Conservation (phyloP, 2,797 vertebrate species). For the Hozukius guyotensis region DNA sequence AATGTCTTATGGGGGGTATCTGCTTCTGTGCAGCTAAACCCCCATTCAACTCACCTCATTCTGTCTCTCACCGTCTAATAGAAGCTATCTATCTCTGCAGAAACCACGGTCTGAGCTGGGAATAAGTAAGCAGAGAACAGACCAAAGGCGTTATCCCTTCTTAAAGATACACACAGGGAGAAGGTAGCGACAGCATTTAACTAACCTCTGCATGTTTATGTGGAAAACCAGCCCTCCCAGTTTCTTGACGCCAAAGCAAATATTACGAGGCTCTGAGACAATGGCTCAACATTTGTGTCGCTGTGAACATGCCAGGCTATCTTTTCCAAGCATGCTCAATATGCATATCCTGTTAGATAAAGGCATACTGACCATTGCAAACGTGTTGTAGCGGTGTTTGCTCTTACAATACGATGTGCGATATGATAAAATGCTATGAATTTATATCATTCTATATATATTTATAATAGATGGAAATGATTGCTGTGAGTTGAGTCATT, state of each 20-base stretch:
- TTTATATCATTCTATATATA: background rate
- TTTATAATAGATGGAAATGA: background rate
- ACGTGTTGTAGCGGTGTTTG: background rate
- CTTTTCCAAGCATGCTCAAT: background rate
- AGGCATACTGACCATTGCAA: background rate
- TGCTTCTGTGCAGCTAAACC: conserved; percentile 35
- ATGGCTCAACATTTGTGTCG: conserved; percentile 19
- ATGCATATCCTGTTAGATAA: conserved; percentile 23
- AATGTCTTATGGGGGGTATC: conserved; percentile 8
- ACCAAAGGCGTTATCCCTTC: conserved; percentile 10
- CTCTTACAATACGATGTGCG: background rate
- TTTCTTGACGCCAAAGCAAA: conserved; percentile 55
- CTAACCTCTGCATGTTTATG: conserved; percentile 4
- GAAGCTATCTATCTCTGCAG: conserved; percentile 38
- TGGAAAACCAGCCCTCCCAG: conserved; percentile 16
- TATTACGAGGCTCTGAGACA: conserved; percentile 45
- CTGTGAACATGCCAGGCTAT: background rate
- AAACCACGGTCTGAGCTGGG: conserved; percentile 29
- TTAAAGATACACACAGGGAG: background rate
- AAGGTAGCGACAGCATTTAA: background rate
- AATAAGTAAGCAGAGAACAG: conserved; percentile 15
- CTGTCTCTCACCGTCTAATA: conserved; percentile 54
- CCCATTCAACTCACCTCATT: conserved; percentile 61
- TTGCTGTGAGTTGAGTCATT: background rate
- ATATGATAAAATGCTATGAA: background rate